phyloP scores from a whole-genome alignment of 2,113 vertebrate genomes.

The Lynx canadensis region DNA sequence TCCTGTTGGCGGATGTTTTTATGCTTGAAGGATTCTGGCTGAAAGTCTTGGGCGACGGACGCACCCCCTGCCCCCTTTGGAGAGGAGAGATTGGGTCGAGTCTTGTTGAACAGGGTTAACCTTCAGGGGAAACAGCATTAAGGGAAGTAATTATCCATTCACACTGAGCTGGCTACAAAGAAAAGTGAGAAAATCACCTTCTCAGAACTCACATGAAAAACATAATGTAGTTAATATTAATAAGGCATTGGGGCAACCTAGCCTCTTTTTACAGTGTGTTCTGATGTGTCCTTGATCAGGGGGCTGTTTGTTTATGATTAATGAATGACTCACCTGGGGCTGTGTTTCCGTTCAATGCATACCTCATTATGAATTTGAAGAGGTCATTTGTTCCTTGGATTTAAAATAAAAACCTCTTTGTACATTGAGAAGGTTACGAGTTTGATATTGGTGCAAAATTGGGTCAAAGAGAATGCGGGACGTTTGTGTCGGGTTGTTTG shows the following conservation, averaged over 20 bases:
- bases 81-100: constrained; percentile 75
- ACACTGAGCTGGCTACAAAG: constrained; percentile 74
- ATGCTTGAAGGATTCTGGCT: constrained; percentile 63
- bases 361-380: constrained; percentile 89
- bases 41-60: neutral
- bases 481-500: neutral
- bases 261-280: constrained; percentile 85
- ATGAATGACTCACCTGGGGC: constrained; percentile 88
- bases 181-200: constrained; percentile 84
- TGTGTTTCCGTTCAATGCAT: constrained; percentile 90
- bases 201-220: constrained; percentile 86
- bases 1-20: constrained; percentile 59
- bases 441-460: neutral
- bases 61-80: neutral
- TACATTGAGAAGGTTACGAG: constrained; percentile 61
- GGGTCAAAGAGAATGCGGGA: neutral
- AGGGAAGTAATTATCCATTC: constrained; percentile 80
- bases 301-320: constrained; percentile 88
- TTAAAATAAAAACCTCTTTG: constrained; percentile 82
- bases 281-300: constrained; percentile 83
- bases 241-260: constrained; percentile 85
- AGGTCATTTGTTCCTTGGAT: constrained; percentile 82
- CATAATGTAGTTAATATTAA: constrained; percentile 89
- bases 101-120: constrained; percentile 84
- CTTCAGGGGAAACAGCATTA: constrained; percentile 73